Evolutionary conservation across 2,113 vertebrate species (phyloP), one percentile per base, ranked within the genome.

Genomic region (Promerops cafer): DNA sequence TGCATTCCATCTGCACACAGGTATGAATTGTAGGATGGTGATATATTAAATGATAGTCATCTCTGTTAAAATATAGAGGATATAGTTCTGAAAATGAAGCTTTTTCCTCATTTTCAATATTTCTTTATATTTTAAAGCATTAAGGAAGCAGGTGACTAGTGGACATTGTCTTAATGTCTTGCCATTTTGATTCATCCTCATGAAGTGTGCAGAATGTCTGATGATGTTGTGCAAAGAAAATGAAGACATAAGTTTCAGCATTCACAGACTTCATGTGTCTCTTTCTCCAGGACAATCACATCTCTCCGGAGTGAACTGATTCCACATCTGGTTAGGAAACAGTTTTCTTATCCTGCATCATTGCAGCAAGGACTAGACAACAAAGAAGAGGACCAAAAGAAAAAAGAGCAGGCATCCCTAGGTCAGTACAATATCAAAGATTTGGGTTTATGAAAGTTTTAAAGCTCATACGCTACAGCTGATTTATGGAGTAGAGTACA

Each of bases 231-330:
- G 10, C 53, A 75, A 79, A 61, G 52, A 68, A 72, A 77, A 64
- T 11, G 4, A 81, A 83, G 37, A 18, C 6, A 6, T 20, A 50
- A 65, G 6, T 75, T 87, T n/a, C 77, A 57, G 23, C 2, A 26
- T 84, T 93, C 7, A 5, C 15, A n/a, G 52, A 66, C 22, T 89
- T 90, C 15, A 16, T 33, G 11, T 64, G 49, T 88, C 81, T 94
- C 80, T 95, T 93, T 96, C 76, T 39, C 52, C 95, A 99, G 99
- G 96, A 98, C 98, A 63, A 99, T 99, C 94, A 98, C 98, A 54
- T 99, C 99, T 37, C 98, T 99, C 85, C 98, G 99, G 19, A 99
- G 99, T 42, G 99, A 99, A 95, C 91, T 99, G 96, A 98, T 99
- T 83, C 99, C 99, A 4, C 99, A 98, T 96, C 97, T 99, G 93